phyloP scores from a whole-genome alignment of 2,113 vertebrate genomes.

The Amphiprion ocellaris region DNA sequence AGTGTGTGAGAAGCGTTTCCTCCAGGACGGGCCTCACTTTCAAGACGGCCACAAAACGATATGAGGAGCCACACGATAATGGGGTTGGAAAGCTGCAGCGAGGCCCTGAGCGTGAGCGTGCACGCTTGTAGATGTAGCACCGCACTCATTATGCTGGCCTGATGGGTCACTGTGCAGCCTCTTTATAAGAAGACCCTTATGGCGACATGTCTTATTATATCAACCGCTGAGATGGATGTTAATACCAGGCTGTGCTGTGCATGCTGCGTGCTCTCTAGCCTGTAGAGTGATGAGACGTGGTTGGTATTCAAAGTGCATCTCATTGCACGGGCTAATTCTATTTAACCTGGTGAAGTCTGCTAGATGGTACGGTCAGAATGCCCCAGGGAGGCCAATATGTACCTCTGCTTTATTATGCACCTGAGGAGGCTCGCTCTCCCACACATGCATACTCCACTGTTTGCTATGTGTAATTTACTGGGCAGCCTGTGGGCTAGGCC shows the following conservation, averaged over 20 bases:
- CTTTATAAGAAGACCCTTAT: conserved; percentile 66
- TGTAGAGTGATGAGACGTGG: conserved; percentile 53
- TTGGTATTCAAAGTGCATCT: conserved; percentile 70
- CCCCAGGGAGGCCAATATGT: conserved; percentile 66
- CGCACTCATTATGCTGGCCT: conserved; percentile 64
- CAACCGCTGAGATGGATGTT: conserved; percentile 71
- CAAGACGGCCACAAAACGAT: conserved; percentile 66
- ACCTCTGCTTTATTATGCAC: conserved; percentile 78
- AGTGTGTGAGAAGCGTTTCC: conserved; percentile 73
- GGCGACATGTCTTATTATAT: conserved; percentile 75
- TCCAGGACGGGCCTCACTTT: conserved; percentile 71
- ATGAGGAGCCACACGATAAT: conserved; percentile 68
- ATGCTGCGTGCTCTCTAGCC: conserved; percentile 58
- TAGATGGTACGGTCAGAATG: conserved; percentile 65
- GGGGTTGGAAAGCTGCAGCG: conserved; percentile 58
- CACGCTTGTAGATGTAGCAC: conserved; percentile 49
- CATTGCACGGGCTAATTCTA: conserved; percentile 72
- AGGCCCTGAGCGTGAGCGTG: conserved; percentile 28
- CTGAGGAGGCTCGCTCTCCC: conserved; percentile 66
- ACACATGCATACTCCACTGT: conserved; percentile 63
- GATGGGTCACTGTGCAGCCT: conserved; percentile 67
- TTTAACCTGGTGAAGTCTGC: conserved; percentile 75
- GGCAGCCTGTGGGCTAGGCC: conserved; percentile 75
- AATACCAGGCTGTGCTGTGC: conserved; percentile 53
- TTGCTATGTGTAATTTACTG: conserved; percentile 77